These are phyloP conservation scores for Sapayoa aenigma DNA, from an alignment of 2,113 vertebrate species.

Conservation along the genomic window DNA sequence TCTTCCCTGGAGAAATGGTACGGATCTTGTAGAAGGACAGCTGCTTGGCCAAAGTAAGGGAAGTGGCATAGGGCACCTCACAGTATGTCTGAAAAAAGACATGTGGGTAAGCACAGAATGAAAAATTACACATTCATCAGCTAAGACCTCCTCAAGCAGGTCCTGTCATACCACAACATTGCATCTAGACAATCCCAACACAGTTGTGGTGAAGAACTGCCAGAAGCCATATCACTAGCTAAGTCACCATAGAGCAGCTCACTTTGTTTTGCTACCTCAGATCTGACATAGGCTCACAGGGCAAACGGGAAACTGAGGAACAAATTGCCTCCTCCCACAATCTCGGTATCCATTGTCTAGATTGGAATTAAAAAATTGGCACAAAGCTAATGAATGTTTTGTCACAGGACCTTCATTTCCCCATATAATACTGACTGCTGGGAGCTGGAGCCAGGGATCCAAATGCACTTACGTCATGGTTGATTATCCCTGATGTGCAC, in stretches of 20 bases:
- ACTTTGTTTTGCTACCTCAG: background rate
- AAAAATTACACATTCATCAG: background rate
- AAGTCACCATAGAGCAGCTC: background rate
- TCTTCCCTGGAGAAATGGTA: slow-evolving; percentile 88
- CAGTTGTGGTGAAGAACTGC: background rate
- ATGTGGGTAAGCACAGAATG: background rate
- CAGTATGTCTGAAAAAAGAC: slow-evolving; percentile 79
- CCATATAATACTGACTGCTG: background rate
- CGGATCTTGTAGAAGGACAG: slow-evolving; percentile 91
- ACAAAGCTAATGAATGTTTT: background rate
- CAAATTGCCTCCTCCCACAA: background rate
- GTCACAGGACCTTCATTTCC: background rate
- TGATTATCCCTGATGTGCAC: slow-evolving; percentile 92
- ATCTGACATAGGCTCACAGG: background rate
- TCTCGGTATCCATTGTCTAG: background rate
- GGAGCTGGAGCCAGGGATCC: background rate
- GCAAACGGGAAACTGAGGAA: background rate
- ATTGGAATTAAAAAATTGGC: background rate
- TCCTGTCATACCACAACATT: background rate
- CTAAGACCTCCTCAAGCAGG: background rate
- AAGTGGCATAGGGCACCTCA: slow-evolving; percentile 89
- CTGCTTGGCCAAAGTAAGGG: slow-evolving; percentile 91
- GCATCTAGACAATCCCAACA: background rate
- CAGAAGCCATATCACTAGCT: background rate
- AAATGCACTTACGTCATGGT: slow-evolving; percentile 79